Base-by-base conservation (phyloP, 2,888 invertebrate genomes). In the Pammene aurita region DNA sequence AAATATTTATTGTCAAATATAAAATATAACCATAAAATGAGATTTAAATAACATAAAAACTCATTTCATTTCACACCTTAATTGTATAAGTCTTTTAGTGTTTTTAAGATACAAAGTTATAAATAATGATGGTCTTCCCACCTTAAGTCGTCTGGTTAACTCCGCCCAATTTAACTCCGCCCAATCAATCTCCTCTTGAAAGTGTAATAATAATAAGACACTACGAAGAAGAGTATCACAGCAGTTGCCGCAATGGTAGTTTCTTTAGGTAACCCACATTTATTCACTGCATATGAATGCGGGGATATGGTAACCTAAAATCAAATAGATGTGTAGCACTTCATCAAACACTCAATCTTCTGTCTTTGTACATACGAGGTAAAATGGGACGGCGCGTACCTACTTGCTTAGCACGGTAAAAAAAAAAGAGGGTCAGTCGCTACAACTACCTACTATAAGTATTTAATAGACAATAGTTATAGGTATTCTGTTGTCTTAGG, bases 1-100 rank as follows among this genome's bases (percentile, higher is more conserved):
- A 87, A 88, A 84, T 92, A 92, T 92, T 92, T 92, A 92, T 92
- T 92, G 82, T 89, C 83, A 84, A 89, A 88, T 89, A 91, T 88
- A 90, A 71, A 71, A 71, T 68, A 68, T 71, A 71, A 64, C 65
- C 69, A 65, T 69, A 69, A 61, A 67, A 68, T 71, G 67, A 56
- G 56, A 61, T 56, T 63, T 68, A 18, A 46, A 57, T 62, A 69
- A 67, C 64, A 44, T 52, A 26, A 44, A 54, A n/a, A 58, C 11
- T 69, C 4, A 65, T 69, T 64, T 69, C 7, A 68, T 69, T 69
- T 62, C 48, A 38, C 34, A 48, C 56, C 26, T 38, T 35, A 35
- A 57, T 14, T 35, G 10, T 56, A 14, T 1, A 18, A 57, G 44
- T 34, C 44, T 35, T 34, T n/a, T 7, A 5, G 2, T 2, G 14